phyloP scores from a whole-genome alignment of 1,140 invertebrate genomes.

The Scaptomyza montana region DNA sequence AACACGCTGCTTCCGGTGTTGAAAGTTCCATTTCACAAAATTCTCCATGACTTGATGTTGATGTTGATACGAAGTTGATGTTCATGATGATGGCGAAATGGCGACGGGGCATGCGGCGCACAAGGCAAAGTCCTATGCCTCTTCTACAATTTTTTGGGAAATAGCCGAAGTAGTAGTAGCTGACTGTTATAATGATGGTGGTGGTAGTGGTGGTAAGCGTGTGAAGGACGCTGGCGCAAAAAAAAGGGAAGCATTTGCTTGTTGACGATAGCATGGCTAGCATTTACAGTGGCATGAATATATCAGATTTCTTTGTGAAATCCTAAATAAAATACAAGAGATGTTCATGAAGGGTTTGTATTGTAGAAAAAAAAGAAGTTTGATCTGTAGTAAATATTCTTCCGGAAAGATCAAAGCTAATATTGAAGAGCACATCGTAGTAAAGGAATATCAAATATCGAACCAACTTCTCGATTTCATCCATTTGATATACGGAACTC shows the following conservation, averaged over 20 bases:
- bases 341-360: too few species aligned
- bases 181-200: background rate
- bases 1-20: constrained; percentile 82
- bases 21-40: constrained; percentile 78
- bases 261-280: background rate
- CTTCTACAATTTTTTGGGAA: background rate
- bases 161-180: background rate
- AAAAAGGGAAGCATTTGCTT: constrained; percentile 17
- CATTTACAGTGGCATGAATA: constrained; percentile 36
- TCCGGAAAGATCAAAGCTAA: background rate
- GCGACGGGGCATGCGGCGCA: constrained; percentile 3
- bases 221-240: constrained; percentile 29
- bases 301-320: background rate
- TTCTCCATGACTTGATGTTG: constrained; percentile 71
- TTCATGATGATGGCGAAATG: constrained; percentile 33
- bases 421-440: too few species aligned
- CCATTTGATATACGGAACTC: too few species aligned
- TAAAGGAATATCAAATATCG: too few species aligned
- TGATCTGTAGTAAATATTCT: background rate
- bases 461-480: too few species aligned
- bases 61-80: constrained; percentile 66
- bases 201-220: constrained; percentile 21
- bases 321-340: too few species aligned
- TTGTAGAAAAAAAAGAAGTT: too few species aligned
- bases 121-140: background rate